These are phyloP conservation scores for Gephyroberyx darwinii DNA, from an alignment of 2,797 vertebrate species.

Conservation along the genomic window DNA sequence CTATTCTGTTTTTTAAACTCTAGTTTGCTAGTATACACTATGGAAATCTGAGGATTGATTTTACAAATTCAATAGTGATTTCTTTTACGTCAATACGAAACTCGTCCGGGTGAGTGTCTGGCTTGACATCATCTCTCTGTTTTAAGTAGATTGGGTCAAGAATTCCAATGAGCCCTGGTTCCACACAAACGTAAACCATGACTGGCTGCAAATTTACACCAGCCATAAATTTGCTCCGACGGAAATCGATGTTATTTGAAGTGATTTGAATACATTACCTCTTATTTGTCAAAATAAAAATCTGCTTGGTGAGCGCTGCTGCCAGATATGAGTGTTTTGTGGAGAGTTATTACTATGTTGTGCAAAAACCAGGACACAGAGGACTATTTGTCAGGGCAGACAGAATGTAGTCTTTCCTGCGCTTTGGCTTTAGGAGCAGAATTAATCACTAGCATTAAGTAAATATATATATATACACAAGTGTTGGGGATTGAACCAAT, in stretches of 20 bases:
- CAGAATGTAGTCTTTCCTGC: conserved; percentile 34
- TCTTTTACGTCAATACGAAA: background rate
- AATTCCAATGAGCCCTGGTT: conserved; percentile 22
- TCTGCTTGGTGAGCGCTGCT: conserved; percentile 25
- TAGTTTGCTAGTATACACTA: background rate
- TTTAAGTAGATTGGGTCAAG: conserved; percentile 28
- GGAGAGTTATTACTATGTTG: conserved; percentile 52
- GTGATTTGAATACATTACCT: conserved; percentile 40
- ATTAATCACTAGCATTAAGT: conserved; percentile 59
- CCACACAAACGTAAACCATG: conserved; percentile 19
- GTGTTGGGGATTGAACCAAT: conserved; percentile 47
- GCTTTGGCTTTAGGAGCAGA: conserved; percentile 40
- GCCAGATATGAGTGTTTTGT: conserved; percentile 42
- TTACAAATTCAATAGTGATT: background rate
- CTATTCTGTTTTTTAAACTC: background rate
- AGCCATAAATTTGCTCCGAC: conserved; percentile 33
- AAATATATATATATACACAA: conserved; percentile 42
- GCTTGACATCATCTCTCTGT: background rate
- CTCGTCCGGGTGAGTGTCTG: background rate
- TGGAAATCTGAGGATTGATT: background rate
- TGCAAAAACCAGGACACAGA: conserved; percentile 36
- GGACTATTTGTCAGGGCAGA: conserved; percentile 55
- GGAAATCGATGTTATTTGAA: conserved; percentile 57
- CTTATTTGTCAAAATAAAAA: conserved; percentile 50
- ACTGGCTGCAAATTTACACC: conserved; percentile 30